phyloP scores from a whole-genome alignment of 2,113 vertebrate genomes.

The Oreotrochilus melanogaster region DNA sequence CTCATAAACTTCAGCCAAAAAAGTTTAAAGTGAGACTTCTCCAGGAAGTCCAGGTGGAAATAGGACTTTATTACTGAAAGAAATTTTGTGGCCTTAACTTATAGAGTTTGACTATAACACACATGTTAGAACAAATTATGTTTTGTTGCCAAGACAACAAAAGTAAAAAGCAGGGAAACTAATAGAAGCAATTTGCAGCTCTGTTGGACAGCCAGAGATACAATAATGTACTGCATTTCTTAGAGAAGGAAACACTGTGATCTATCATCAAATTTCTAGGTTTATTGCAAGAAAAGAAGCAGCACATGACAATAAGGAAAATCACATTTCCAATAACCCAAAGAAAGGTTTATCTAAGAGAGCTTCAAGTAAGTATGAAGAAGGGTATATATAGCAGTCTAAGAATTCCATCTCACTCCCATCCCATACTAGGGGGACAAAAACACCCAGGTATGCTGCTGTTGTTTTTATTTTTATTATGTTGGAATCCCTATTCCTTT shows the following conservation, averaged over 20 bases:
- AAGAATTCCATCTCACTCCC: background rate
- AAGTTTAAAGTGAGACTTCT: background rate
- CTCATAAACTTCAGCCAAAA: background rate
- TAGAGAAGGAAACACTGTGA: slow-evolving; percentile 50
- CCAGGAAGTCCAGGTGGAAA: background rate
- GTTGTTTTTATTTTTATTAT: background rate
- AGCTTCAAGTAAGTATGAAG: background rate
- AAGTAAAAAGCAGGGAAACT: slow-evolving; percentile 70
- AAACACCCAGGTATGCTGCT: background rate
- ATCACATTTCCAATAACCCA: slow-evolving; percentile 17
- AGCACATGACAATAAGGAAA: slow-evolving; percentile 20
- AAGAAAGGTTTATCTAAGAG: slow-evolving; percentile 19
- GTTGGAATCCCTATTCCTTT: background rate
- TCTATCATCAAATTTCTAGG: slow-evolving; percentile 54
- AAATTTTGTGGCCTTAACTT: slow-evolving; percentile 27
- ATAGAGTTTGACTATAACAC: background rate
- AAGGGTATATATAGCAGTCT: background rate
- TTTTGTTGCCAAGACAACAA: slow-evolving; percentile 67
- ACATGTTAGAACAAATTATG: slow-evolving; percentile 67
- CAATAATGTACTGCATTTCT: slow-evolving; percentile 54
- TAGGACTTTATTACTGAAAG: background rate
- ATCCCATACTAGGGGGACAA: background rate
- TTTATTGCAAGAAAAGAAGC: slow-evolving; percentile 24
- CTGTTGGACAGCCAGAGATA: slow-evolving; percentile 53
- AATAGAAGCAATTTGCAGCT: slow-evolving; percentile 73